A percentile compares a stretch with the other conserved stretches of the same genome.
phyloP scores from a whole-genome alignment of 2,113 vertebrate species.

The Panthera uncia region DNA sequence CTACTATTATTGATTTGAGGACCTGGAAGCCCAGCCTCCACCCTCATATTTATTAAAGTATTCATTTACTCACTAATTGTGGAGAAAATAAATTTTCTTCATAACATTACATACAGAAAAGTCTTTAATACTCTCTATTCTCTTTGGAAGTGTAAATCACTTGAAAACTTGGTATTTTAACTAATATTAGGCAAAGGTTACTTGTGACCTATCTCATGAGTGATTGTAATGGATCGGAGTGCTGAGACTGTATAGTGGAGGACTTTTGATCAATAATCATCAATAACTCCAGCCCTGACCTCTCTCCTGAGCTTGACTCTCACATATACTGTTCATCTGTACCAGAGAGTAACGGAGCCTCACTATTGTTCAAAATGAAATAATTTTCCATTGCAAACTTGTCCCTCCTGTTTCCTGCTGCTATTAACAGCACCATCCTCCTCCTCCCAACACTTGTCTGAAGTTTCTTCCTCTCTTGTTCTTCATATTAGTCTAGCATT shows the following conservation, averaged over 20 bases:
- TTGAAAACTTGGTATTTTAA: conserved; percentile 1
- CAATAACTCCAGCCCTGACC: not conserved
- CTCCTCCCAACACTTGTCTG: not conserved
- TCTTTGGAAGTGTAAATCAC: not conserved
- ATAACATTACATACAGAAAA: not conserved
- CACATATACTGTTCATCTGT: not conserved
- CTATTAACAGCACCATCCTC: not conserved
- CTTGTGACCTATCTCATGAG: not conserved
- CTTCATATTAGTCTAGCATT: not conserved
- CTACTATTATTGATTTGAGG: not conserved
- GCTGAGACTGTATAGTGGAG: not conserved
- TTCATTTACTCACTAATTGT: not conserved
- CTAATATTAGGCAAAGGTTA: not conserved
- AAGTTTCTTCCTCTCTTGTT: not conserved
- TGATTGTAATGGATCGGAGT: not conserved
- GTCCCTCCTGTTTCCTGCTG: not conserved
- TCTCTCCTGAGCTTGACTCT: not conserved
- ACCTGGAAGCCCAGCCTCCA: not conserved
- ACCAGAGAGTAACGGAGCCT: not conserved
- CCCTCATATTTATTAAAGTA: not conserved
- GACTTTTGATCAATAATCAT: not conserved
- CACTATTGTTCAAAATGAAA: not conserved
- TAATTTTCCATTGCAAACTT: not conserved
- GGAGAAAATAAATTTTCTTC: not conserved
- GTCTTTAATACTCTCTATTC: not conserved